Conservation (phyloP, 2,797 vertebrate species). For the Podarcis siculus region DNA sequence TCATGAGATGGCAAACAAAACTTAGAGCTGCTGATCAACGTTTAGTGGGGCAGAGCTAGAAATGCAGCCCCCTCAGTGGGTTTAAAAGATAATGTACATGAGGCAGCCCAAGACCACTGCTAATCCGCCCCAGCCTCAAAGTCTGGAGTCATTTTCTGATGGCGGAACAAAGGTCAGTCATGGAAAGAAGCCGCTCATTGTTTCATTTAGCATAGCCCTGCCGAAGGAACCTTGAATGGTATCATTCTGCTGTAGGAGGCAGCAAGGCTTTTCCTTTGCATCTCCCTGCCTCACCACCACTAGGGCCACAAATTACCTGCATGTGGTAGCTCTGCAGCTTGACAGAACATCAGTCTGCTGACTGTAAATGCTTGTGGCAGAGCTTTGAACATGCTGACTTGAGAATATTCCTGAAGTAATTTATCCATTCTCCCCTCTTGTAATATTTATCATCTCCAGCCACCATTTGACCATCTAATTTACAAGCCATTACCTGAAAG, state of each 20-base stretch:
- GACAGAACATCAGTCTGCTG: background rate
- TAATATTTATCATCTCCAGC: conserved; percentile 3
- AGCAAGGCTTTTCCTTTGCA: background rate
- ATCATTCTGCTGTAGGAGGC: background rate
- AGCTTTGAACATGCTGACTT: background rate
- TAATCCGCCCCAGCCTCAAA: background rate
- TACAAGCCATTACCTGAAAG: conserved; percentile 12
- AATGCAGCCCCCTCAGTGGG: background rate
- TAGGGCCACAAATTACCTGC: background rate
- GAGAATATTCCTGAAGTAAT: background rate
- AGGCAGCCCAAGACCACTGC: background rate
- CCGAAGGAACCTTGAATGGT: background rate
- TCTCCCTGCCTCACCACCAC: background rate
- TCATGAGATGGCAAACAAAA: background rate
- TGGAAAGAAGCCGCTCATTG: background rate
- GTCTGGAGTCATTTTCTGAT: background rate
- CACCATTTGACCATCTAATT: conserved; percentile 20
- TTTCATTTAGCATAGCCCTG: background rate
- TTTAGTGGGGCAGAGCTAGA: background rate
- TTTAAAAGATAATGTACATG: background rate
- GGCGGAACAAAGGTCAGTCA: background rate
- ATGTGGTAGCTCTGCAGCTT: background rate
- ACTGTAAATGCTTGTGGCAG: background rate
- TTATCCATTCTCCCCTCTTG: conserved; percentile 5
- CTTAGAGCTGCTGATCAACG: background rate